Conservation (phyloP, 92 coral and sea anemone species). For the Palythoa heliodiscus region DNA sequence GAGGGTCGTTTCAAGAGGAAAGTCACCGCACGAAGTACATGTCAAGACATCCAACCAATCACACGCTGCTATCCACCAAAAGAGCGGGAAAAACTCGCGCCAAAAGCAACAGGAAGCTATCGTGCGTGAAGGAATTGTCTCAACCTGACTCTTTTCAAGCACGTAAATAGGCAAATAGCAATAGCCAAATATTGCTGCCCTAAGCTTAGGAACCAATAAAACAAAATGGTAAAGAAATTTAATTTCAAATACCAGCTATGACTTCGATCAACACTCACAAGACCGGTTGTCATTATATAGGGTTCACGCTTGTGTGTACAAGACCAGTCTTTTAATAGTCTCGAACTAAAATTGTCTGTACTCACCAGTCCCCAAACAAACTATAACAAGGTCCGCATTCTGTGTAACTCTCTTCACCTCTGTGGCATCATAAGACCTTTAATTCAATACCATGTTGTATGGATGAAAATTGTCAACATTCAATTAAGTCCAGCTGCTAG, state of each 20-base stretch:
- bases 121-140: neutral
- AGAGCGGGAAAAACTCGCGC: neutral
- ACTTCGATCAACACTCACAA: neutral
- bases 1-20: neutral
- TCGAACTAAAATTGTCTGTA: neutral
- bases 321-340: neutral
- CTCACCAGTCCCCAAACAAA: slow-evolving; percentile 61
- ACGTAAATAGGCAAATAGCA: no score
- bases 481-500: no score
- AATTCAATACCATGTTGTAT: neutral
- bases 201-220: no score
- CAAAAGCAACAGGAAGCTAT: neutral
- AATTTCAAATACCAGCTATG: no score
- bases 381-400: slow-evolving; percentile 53
- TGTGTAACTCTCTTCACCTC: slow-evolving; percentile 40
- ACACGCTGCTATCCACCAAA: neutral
- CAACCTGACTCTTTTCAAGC: neutral
- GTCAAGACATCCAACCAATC: neutral
- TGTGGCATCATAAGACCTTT: slow-evolving; percentile 42
- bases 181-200: neutral
- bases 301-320: neutral
- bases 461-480: neutral
- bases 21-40: no score
- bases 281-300: neutral
- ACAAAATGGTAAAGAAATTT: no score